Base-by-base conservation (phyloP, 2,888 invertebrate genomes). In the Stenichneumon culpator region DNA sequence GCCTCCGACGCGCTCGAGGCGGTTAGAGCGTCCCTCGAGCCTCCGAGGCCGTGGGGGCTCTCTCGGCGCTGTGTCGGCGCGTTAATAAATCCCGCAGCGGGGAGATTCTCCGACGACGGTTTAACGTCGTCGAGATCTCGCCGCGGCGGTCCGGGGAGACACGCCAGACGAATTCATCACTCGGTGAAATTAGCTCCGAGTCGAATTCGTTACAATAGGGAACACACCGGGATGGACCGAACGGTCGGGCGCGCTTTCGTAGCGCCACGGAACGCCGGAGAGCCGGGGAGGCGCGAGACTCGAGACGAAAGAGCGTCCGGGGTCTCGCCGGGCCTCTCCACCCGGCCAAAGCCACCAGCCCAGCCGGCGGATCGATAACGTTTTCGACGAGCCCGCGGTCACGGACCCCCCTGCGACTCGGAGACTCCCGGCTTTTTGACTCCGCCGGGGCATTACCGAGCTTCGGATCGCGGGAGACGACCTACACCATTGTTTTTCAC, bases 1-100 rank as follows among this genome's bases (percentile, higher is more conserved):
- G 92, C 90, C 90, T 88, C 81, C 89, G 88, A 88, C 88, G 88
- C 88, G 87, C 78, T 75, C 74, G 32, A 44, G 79, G 77, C 44
- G 63, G 81, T 72, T 86, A 82, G 32, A 50, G 32, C 54, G 75
- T 70, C 75, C 39, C 39, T 63, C 69, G 75, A 52, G 36, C 54
- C 25, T 16, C 32, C 65, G 75, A 65, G 65, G 65, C 50, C 65
- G 65, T 19, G 16, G 25, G 32, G 57, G 11, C 39, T 9, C 14
- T 22, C 28, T 19, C 47, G 32, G 54, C 39, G 52, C 54, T 5
- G 9, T 36, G 69, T 79, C 22, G 50, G 52, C 65, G 80, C 60
- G 67, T 77, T 65, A 68, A 69, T 82, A 83, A 83, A 79, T 83
- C 60, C 50, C 36, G 32, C 36, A 60, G 57, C 14, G 50, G 39